Evolutionary conservation across 2,888 invertebrate genomes (phyloP), one percentile per base, ranked within the genome.

Genomic region (Sclerodermus sp.): DNA sequence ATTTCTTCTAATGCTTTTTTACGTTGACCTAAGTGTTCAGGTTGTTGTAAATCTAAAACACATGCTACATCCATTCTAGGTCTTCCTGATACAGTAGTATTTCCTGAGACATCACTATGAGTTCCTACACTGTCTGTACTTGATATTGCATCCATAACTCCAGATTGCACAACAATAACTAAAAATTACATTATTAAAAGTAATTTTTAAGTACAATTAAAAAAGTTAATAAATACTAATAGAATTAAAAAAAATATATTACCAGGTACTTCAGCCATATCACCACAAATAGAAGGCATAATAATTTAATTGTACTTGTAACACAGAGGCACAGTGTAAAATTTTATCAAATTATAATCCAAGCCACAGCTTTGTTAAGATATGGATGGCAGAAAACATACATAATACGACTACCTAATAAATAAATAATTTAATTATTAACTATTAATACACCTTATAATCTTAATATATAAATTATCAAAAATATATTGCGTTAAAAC

Each of bases 61-160:
- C 92, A 92, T 45, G 89, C 93, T 55, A 95, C 90, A 77, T 94
- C 93, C 90, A 93, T 93, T 64, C 85, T 84, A 17, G 88, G 86
- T 61, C 87, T 79, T 29, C 78, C 79, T 52, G 71, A 61, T 50
- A 82, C 79, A 32, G 81, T 74, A 29, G 82, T 82, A 51, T 79
- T 80, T 37, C 77, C 82, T 23, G 85, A 85, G 53, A 83, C 75
- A 68, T 86, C 85, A 57, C 85, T 85, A 64, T 84, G 83, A 23
- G 85, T 85, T 38, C 85, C 85, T 48, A 85, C 75, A 68, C 84
- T 85, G 66, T 85, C 85, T 31, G 85, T 85, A 58, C 71, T 76
- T 1, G 74, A 77, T 18, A 73, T 58, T 43, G 72, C 75, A 53
- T 77, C 77, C 12, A 62, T 46, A 10, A 52, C 38, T 10, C 48